Conservation (phyloP, 2,888 invertebrate species). For the Atethmia centrago region DNA sequence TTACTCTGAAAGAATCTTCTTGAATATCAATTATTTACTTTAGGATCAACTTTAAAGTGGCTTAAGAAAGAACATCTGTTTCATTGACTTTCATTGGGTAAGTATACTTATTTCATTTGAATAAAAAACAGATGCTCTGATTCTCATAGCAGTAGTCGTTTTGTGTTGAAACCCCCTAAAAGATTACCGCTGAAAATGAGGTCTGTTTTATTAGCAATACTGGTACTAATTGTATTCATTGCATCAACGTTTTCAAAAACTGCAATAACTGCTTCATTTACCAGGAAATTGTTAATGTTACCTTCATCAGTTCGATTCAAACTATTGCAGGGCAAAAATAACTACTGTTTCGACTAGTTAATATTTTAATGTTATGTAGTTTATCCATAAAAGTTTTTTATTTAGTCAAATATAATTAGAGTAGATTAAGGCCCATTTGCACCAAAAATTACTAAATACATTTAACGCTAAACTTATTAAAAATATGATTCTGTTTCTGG, state of each 20-base stretch:
- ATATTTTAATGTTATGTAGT: conserved; percentile 14
- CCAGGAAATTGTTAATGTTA: conserved; percentile 2
- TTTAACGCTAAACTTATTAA: neutral
- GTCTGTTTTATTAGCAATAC: neutral
- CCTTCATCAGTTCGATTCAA: neutral
- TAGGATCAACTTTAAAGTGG: neutral
- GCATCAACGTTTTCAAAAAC: neutral
- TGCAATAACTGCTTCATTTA: neutral
- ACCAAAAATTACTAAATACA: neutral
- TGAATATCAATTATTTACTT: neutral
- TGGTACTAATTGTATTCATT: conserved; percentile 1
- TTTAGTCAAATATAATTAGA: neutral
- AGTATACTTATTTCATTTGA: neutral
- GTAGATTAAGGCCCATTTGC: neutral
- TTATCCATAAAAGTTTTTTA: too few relatives aligned
- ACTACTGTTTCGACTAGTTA: neutral
- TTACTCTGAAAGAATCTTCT: neutral
- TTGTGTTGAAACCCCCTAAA: neutral
- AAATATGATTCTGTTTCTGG: neutral
- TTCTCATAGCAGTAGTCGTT: neutral
- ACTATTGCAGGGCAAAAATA: neutral
- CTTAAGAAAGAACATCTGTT: neutral
- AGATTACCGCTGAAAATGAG: neutral
- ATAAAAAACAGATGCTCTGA: neutral
- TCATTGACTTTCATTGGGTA: neutral